Base-by-base conservation (phyloP, 2,888 invertebrate species). In the Metacarcinus magister region DNA sequence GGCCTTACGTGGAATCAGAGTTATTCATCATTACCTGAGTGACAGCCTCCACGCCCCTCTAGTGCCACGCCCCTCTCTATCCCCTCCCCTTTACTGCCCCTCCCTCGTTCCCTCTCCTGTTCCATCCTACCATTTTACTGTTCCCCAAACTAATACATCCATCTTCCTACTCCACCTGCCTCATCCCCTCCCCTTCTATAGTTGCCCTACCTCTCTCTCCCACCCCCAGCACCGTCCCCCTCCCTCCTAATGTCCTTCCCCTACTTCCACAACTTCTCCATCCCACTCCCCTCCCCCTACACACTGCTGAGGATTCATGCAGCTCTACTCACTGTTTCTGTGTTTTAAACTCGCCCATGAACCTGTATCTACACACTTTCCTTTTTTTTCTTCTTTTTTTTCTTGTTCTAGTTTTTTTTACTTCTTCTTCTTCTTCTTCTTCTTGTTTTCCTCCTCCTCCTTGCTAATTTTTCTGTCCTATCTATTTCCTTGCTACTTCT, bases 21-120 rank as follows among this genome's bases (percentile, higher is more conserved):
- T 82, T 82, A 82, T 82, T 32, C 82, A 82, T 82, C 82, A 82
- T 82, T 82, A 82, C 82, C 28, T 32, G 82, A 82, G 82, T 82
- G 82, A 82, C 32, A 82, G 82, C 82, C 82, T 82, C 32, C 82
- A 32, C 82, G 82, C 82, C 82, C 82, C 13, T 75, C 16, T 67
- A 5, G n/a, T 67, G 67, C 67, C 67, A 67, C 67, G 67, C 67
- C 67, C n/a, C 67, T 67, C n/a, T n/a, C n/a, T 67, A 67, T 54
- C 54, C 67, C 67, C 67, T 67, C 67, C 67, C 67, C 67, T n/a
- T n/a, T n/a, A 5, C 67, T n/a, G n/a, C n/a, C n/a, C 67, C 67
- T n/a, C 67, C n/a, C 67, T 67, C 67, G 0, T 5, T 54, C 60
- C 16, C 60, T 19, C 60, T 60, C 19, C 19, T 16, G 10, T 67